Conservation (phyloP, 1,140 invertebrate genomes). For the Orchestia grillus region DNA sequence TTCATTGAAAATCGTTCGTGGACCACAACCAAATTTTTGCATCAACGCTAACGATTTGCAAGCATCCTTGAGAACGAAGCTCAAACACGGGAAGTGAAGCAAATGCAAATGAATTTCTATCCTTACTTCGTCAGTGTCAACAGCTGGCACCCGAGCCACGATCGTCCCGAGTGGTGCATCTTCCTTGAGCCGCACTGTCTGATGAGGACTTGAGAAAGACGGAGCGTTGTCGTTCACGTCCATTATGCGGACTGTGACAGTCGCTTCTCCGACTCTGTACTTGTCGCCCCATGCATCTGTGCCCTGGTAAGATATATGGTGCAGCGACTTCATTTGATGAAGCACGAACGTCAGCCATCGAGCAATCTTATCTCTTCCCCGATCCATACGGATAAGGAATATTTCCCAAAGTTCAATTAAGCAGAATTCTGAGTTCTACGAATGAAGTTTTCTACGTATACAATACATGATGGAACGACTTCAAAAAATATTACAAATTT, state of each 20-base stretch:
- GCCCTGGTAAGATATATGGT: neutral
- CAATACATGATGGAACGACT: too few species aligned
- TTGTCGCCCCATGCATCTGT: constrained; percentile 42
- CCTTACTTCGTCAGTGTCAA: constrained; percentile 10
- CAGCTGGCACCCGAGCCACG: neutral
- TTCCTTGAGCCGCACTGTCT: constrained; percentile 58
- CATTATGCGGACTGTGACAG: constrained; percentile 56
- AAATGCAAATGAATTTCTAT: neutral
- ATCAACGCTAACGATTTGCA: neutral
- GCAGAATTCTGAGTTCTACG: too few species aligned
- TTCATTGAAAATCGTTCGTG: neutral
- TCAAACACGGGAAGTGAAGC: neutral
- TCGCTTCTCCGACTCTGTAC: constrained; percentile 51
- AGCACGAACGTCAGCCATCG: neutral
- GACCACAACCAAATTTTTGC: neutral
- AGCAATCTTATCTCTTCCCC: too few species aligned
- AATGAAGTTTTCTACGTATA: too few species aligned
- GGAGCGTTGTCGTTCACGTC: constrained; percentile 61
- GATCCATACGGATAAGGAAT: too few species aligned
- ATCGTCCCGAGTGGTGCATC: constrained; percentile 42
- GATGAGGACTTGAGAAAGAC: constrained; percentile 50
- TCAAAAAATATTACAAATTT: too few species aligned
- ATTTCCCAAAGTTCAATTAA: too few species aligned
- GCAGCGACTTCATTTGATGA: neutral
- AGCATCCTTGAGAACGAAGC: neutral